Conservation (phyloP, 2,888 invertebrate species). For the Eilema sororculum region DNA sequence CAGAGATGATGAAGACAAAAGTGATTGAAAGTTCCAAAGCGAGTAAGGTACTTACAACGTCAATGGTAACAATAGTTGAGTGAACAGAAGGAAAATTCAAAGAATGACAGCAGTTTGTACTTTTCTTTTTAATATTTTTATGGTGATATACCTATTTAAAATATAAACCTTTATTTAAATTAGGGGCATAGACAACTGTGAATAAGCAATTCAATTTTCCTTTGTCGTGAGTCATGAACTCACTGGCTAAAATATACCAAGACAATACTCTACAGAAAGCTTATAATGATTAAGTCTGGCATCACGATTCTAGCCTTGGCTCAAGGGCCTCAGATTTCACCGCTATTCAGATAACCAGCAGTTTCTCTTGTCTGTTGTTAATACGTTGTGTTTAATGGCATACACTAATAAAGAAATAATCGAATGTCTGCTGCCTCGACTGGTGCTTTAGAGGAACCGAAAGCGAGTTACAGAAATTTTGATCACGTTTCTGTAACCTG, state of each 20-base stretch:
- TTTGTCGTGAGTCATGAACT: conserved; percentile 7
- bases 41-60: too few relatives aligned
- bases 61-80: too few relatives aligned
- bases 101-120: too few relatives aligned
- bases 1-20: too few relatives aligned
- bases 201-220: conserved; percentile 4
- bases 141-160: too few relatives aligned
- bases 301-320: conserved; percentile 45
- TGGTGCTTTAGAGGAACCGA: not conserved
- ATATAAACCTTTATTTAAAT: too few relatives aligned
- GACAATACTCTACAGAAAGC: conserved; percentile 31
- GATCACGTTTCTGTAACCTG: too few relatives aligned
- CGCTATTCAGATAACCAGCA: not conserved
- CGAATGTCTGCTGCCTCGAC: not conserved
- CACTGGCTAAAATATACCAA: not conserved
- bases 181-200: not conserved
- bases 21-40: too few relatives aligned
- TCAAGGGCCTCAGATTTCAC: not conserved
- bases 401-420: not conserved
- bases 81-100: too few relatives aligned
- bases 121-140: too few relatives aligned
- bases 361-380: not conserved
- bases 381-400: not conserved
- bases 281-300: conserved; percentile 57
- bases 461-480: not conserved